Conservation (phyloP, 2,113 vertebrate genomes). For the Lethenteron reissneri region DNA sequence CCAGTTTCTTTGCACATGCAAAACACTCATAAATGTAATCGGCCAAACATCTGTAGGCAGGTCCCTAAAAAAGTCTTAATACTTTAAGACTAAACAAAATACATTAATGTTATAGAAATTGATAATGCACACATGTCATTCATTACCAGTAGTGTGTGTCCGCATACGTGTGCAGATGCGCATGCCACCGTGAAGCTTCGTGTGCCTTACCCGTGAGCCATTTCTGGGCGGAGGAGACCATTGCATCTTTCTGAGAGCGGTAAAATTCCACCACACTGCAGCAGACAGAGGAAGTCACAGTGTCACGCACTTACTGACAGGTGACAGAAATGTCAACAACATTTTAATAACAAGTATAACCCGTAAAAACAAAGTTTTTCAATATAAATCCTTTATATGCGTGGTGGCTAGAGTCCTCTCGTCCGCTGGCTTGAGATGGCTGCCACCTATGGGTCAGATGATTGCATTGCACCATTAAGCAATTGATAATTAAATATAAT, state of each 20-base stretch:
- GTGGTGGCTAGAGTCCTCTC: too few species aligned
- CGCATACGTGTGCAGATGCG: constrained; percentile 7
- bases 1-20: not conserved
- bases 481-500: too few species aligned
- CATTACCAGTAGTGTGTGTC: not conserved
- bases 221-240: constrained; percentile 54
- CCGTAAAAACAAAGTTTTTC: too few species aligned
- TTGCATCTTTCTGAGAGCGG: constrained; percentile 40
- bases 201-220: constrained; percentile 54
- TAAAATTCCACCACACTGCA: constrained; percentile 63
- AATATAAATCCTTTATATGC: too few species aligned
- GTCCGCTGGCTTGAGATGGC: too few species aligned
- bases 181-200: too few species aligned
- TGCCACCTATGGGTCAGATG: too few species aligned
- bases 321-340: too few species aligned
- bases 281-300: constrained; percentile 10
- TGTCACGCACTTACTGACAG: too few species aligned
- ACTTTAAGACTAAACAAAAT: not conserved
- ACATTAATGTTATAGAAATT: not conserved
- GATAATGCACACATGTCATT: not conserved
- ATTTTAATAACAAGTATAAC: too few species aligned
- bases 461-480: too few species aligned
- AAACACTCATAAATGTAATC: not conserved
- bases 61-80: not conserved
- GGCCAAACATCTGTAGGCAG: not conserved